Evolutionary conservation across 2,888 invertebrate species (phyloP).

Genomic region (Aporophyla lueneburgensis): DNA sequence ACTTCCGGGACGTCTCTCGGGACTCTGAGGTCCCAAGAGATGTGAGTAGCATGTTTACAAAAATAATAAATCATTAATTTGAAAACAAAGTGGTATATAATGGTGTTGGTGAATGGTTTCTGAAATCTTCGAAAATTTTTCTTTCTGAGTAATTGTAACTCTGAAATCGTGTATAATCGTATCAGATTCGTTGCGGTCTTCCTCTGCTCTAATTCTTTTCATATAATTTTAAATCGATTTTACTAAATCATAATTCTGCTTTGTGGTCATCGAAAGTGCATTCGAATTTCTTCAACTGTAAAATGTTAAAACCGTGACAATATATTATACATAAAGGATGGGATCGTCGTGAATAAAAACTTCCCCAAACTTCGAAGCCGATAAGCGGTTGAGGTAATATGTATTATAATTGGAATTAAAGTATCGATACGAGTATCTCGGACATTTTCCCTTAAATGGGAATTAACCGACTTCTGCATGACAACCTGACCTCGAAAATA

Average conservation of each 20-base stretch:
- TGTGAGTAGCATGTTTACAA: background rate
- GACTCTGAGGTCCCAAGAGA: background rate
- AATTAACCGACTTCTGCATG: conserved; percentile 48
- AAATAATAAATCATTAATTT: background rate
- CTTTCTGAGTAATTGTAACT: conserved; percentile 3
- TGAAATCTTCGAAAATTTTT: background rate
- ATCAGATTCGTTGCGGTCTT: conserved; percentile 29
- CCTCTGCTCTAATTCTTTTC: conserved; percentile 24
- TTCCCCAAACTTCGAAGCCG: conserved; percentile 72
- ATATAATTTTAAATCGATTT: conserved; percentile 43
- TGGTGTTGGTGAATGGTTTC: background rate
- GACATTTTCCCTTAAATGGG: conserved; percentile 73
- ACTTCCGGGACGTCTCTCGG: background rate
- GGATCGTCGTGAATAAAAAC: conserved; percentile 61
- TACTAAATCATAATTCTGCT: conserved; percentile 27
- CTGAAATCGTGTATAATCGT: conserved; percentile 27
- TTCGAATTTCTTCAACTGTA: conserved; percentile 18
- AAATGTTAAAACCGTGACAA: conserved; percentile 39
- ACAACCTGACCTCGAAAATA: conserved; percentile 43
- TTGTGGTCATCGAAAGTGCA: conserved; percentile 35
- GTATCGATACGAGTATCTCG: conserved; percentile 86
- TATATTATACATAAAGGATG: conserved; percentile 29
- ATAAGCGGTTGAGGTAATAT: conserved; percentile 76
- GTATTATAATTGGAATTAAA: conserved; percentile 87
- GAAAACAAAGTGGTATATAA: background rate